Conservation (phyloP, 2,888 invertebrate genomes). For the Antheraea yamamai region DNA sequence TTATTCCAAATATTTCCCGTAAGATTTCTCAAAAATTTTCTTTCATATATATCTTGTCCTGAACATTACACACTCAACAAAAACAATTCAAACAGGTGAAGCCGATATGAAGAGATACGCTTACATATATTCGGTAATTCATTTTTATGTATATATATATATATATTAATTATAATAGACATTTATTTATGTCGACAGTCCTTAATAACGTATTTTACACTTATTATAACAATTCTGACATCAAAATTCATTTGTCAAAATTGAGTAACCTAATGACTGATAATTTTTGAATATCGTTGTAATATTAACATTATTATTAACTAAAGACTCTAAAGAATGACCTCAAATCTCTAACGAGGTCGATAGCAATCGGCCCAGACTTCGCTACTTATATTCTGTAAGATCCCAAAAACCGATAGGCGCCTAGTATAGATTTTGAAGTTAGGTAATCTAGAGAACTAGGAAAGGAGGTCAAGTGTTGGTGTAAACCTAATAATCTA, state of each 20-base stretch:
- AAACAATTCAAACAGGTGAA: too few species aligned
- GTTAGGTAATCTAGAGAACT: slow-evolving; percentile 62
- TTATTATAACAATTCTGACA: not conserved
- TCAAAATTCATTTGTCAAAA: not conserved
- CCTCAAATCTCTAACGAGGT: slow-evolving; percentile 37
- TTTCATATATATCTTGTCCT: too few species aligned
- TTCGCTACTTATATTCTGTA: slow-evolving; percentile 56
- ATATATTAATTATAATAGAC: too few species aligned
- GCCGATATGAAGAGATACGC: too few species aligned
- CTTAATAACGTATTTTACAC: not conserved
- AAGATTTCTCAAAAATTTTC: too few species aligned
- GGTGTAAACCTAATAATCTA: slow-evolving; percentile 14
- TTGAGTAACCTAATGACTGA: slow-evolving; percentile 5
- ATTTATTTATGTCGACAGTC: too few species aligned
- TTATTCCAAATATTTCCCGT: too few species aligned
- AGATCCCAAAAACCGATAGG: slow-evolving; percentile 58
- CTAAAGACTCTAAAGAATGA: slow-evolving; percentile 33
- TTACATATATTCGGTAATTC: too few species aligned
- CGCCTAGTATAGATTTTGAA: slow-evolving; percentile 60
- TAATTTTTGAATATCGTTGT: slow-evolving; percentile 26
- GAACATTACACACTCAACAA: too few species aligned
- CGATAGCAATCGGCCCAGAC: slow-evolving; percentile 59
- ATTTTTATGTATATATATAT: too few species aligned
- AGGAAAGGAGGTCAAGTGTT: slow-evolving; percentile 54
- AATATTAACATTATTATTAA: slow-evolving; percentile 34